Conservation (phyloP, 2,888 invertebrate genomes). For the Lycia hirtaria region DNA sequence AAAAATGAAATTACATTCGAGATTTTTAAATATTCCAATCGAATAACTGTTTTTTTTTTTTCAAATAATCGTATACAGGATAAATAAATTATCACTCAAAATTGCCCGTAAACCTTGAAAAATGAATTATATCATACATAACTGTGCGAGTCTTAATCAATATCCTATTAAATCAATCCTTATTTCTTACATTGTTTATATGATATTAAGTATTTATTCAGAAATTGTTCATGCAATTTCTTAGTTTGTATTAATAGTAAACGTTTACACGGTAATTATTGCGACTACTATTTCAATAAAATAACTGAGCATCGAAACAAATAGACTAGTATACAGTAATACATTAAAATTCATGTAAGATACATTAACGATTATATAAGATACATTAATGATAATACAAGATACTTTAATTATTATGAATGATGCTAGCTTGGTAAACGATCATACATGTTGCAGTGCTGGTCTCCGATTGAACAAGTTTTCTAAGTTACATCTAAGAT, state of each 20-base stretch:
- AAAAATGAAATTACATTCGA: conserved; percentile 17
- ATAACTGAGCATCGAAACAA: not conserved
- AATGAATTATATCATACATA: conserved; percentile 8
- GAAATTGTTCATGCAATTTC: conserved; percentile 35
- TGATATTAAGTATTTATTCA: conserved; percentile 82
- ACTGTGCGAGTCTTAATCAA: conserved; percentile 12
- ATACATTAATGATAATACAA: not conserved
- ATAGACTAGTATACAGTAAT: not conserved
- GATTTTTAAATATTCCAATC: conserved; percentile 10
- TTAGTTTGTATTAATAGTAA: conserved; percentile 53
- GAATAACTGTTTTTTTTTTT: not conserved
- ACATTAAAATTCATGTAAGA: not conserved
- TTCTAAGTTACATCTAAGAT: not conserved
- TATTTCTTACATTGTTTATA: conserved; percentile 69
- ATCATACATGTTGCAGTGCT: too few relatives aligned
- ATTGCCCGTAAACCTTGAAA: conserved; percentile 11
- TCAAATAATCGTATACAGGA: not conserved
- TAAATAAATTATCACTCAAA: conserved; percentile 1
- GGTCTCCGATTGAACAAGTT: too few relatives aligned
- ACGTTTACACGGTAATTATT: conserved; percentile 31
- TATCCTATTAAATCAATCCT: conserved; percentile 46
- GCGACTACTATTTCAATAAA: conserved; percentile 4
- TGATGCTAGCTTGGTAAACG: too few relatives aligned
- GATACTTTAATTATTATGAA: too few relatives aligned
- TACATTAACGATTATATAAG: not conserved